Conservation (phyloP, 2,797 vertebrate species). For the Agapornis canus region DNA sequence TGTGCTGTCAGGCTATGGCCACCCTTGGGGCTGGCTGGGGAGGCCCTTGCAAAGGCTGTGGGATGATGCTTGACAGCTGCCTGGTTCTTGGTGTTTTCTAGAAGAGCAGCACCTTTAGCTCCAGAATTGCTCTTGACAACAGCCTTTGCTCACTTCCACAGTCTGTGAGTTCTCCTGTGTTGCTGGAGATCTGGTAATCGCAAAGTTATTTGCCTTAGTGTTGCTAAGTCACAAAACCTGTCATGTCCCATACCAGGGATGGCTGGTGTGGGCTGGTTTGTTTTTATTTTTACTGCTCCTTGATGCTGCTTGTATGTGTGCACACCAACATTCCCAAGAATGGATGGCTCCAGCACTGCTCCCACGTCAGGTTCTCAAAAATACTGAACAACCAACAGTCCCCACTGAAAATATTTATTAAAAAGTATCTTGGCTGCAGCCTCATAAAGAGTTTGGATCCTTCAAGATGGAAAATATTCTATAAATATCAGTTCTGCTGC, state of each 20-base stretch:
- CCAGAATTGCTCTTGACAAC: not conserved
- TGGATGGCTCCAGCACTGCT: not conserved
- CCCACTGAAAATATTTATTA: not conserved
- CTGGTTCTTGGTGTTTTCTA: not conserved
- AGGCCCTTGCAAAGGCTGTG: not conserved
- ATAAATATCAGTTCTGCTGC: not conserved
- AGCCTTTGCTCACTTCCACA: not conserved
- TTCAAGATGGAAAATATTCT: not conserved
- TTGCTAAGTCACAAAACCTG: not conserved
- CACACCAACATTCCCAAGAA: not conserved
- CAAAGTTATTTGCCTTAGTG: not conserved
- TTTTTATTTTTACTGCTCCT: not conserved
- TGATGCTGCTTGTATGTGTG: not conserved
- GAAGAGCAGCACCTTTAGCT: not conserved
- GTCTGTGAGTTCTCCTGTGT: not conserved
- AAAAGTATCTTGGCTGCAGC: not conserved
- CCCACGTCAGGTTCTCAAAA: not conserved
- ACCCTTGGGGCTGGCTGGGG: rapidly evolving
- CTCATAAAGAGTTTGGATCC: not conserved
- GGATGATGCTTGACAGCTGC: not conserved
- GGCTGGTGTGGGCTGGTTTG: not conserved
- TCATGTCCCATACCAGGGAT: rapidly evolving
- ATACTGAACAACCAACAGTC: not conserved
- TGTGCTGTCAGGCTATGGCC: rapidly evolving
- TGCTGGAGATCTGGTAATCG: not conserved